Percentiles rank a stretch among this genome's conserved stretches.
These are phyloP conservation scores for Drosophila saltans DNA, from an alignment of 1,140 invertebrate species.

Conservation along the genomic window DNA sequence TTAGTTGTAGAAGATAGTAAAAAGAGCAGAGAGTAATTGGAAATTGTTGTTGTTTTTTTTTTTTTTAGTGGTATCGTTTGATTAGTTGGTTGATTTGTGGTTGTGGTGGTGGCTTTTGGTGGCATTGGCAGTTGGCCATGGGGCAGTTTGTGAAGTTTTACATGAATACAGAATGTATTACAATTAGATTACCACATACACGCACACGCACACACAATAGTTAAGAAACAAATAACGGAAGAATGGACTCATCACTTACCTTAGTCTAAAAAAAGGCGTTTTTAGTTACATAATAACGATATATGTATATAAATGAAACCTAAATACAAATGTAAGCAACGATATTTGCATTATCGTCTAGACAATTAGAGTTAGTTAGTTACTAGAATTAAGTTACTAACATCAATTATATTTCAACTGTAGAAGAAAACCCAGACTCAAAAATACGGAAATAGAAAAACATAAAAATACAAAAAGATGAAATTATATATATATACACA, in stretches of 20 bases:
- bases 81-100: constrained; percentile 10
- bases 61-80: background rate
- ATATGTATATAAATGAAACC: constrained; percentile 35
- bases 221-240: constrained; percentile 38
- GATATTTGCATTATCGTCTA: constrained; percentile 20
- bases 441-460: constrained; percentile 31
- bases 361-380: constrained; percentile 1
- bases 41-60: constrained; percentile 34
- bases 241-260: constrained; percentile 66
- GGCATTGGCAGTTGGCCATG: background rate
- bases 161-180: constrained; percentile 62
- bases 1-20: background rate
- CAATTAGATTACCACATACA: constrained; percentile 65
- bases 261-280: constrained; percentile 50
- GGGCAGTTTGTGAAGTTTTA: constrained; percentile 7
- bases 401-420: constrained; percentile 40
- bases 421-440: constrained; percentile 46
- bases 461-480: constrained; percentile 6
- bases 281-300: no score
- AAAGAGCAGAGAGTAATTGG: constrained; percentile 46
- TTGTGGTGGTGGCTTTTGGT: constrained; percentile 18
- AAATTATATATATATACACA: background rate
- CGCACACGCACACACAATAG: constrained; percentile 8
- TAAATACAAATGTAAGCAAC: constrained; percentile 33
- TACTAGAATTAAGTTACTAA: constrained; percentile 36